Evolutionary conservation across 2,797 vertebrate species (phyloP).

Genomic region (Myotis myotis): DNA sequence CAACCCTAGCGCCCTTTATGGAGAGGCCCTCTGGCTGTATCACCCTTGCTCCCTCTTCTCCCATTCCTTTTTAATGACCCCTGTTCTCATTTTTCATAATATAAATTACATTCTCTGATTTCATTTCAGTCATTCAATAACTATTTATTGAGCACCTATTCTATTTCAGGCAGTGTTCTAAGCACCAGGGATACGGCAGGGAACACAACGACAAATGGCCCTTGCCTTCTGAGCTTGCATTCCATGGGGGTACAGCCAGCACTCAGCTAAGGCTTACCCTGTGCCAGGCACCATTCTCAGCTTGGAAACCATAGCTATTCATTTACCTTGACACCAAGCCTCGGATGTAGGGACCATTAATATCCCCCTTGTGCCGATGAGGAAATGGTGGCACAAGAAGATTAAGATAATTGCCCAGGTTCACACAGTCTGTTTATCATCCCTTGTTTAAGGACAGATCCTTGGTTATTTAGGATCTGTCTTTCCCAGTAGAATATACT

Average conservation of each 20-base stretch:
- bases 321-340: not conserved
- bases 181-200: not conserved
- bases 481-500: not conserved
- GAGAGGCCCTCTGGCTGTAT: not conserved
- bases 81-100: not conserved
- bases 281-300: not conserved
- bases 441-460: not conserved
- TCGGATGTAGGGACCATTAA: too few species aligned
- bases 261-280: not conserved
- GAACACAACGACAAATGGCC: not conserved
- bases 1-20: not conserved
- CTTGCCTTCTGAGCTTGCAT: not conserved
- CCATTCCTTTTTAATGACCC: not conserved
- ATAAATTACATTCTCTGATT: not conserved
- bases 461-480: not conserved
- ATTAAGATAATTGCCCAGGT: too few species aligned
- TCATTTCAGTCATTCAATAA: not conserved
- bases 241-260: rapidly evolving
- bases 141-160: not conserved
- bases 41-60: not conserved
- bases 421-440: not conserved
- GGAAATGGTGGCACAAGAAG: not conserved
- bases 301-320: not conserved
- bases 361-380: not conserved
- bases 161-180: not conserved